Evolutionary conservation across 2,888 invertebrate species (phyloP), one percentile per base, ranked within the genome.

Genomic region (Busseola fusca): DNA sequence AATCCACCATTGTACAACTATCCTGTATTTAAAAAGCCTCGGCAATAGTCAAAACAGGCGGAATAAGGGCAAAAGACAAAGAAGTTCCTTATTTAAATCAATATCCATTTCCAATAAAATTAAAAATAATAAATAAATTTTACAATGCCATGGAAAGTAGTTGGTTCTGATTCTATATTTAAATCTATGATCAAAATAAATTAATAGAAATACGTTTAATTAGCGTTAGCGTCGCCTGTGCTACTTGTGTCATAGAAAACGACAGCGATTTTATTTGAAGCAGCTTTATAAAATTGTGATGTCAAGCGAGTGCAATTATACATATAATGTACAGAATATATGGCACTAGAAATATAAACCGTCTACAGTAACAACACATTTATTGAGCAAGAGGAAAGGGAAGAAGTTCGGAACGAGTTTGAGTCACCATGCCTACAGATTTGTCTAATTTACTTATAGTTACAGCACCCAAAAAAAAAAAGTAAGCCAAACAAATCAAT

Each of bases 291-390:
- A 79, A 77, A 76, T 82, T 84, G 86, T 89, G 87, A 88, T 87
- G 80, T 78, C 73, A 85, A 86, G 86, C 83, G 62, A 78, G 85
- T 85, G 86, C 83, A 80, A 69, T 63, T 76, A 78, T 34, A 7
- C 34, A 34, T 80, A 86, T 90, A 90, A 72, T 91, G 90, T 92
- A 92, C 90, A 89, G 84, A 84, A 86, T 87, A 88, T 92, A 93
- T 93, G 93, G 93, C 93, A 93, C 93, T 88, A 92, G 88, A 90
- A 89, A 88, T 87, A 86, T 86, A 80, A 85, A 87, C 77, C 81
- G 85, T 80, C 76, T 79, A 79, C 73, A 63, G 45, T 70, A 80
- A 82, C 66, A 80, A 85, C 74, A 79, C 72, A 72, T 84, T 84
- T 78, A 82, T 90, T 90, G 90, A 90, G 90, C 90, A 91, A 90